These are phyloP conservation scores for Pogonophryne albipinna DNA, from an alignment of 2,797 vertebrate genomes.

Conservation along the genomic window DNA sequence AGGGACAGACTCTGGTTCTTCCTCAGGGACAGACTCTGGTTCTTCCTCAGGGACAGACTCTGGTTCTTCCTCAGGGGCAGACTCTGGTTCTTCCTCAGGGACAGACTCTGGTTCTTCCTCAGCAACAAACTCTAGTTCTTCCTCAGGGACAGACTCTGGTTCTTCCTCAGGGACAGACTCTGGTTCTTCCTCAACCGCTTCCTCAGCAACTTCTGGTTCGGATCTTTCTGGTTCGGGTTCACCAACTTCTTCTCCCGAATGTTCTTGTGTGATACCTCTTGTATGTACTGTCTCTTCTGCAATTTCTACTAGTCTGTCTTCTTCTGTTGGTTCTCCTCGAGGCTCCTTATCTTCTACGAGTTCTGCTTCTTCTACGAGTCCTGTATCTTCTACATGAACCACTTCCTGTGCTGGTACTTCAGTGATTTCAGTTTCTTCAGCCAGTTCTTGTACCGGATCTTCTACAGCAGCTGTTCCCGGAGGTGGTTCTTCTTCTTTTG, in stretches of 20 bases:
- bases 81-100: conserved; percentile 1
- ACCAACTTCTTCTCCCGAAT: background rate
- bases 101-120: background rate
- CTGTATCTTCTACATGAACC: background rate
- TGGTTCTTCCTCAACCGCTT: too few relatives aligned
- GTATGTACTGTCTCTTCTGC: background rate
- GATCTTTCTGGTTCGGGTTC: background rate
- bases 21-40: too few relatives aligned
- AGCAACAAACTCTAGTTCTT: too few relatives aligned
- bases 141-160: background rate
- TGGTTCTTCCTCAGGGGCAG: background rate
- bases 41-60: conserved; percentile 5
- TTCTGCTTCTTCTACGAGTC: background rate
- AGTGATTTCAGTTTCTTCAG: background rate
- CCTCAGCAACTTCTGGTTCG: conserved; percentile 1
- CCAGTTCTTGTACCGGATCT: conserved; percentile 1
- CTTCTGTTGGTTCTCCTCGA: background rate
- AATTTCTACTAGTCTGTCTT: background rate
- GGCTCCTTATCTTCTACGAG: background rate
- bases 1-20: background rate
- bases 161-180: conserved; percentile 4
- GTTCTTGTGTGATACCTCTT: background rate
- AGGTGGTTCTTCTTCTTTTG: background rate
- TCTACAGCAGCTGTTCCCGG: background rate
- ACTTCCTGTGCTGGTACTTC: background rate